These are phyloP conservation scores for Hypothenemus hampei DNA, from an alignment of 1,140 invertebrate species.

Conservation along the genomic window DNA sequence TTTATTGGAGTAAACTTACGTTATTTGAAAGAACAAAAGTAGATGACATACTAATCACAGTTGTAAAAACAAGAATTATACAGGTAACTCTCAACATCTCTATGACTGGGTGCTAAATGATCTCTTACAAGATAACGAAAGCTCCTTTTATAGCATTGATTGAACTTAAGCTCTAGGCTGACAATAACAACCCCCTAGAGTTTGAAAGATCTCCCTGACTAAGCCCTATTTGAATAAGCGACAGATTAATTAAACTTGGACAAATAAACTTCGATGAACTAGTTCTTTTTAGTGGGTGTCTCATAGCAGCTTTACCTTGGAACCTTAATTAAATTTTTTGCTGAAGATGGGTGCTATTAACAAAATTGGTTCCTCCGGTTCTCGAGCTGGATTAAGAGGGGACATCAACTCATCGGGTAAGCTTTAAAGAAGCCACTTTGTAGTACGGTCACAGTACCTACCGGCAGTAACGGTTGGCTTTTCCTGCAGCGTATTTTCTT, in stretches of 20 bases:
- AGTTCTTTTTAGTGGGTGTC: not conserved
- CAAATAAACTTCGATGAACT: no score
- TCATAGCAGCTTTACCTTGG: not conserved
- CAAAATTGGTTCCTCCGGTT: conserved; percentile 28
- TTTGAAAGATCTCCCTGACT: not conserved
- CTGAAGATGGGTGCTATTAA: conserved; percentile 21
- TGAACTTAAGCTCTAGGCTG: not conserved
- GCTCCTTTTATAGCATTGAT: not conserved
- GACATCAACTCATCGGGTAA: conserved; percentile 29
- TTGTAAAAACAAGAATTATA: no score
- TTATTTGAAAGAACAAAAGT: no score
- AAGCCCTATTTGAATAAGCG: not conserved
- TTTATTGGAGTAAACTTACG: no score
- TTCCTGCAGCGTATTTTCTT: conserved; percentile 17
- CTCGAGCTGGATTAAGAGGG: conserved; percentile 26
- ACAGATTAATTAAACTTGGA: not conserved
- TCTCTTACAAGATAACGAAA: no score
- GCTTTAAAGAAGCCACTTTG: conserved; percentile 42
- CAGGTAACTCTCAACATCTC: no score
- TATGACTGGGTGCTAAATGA: no score
- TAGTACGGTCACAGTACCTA: conserved; percentile 36
- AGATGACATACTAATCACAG: no score
- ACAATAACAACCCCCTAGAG: conserved; percentile 2
- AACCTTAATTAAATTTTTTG: no score
- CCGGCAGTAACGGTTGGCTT: conserved; percentile 22